Evolutionary conservation across 2,113 vertebrate species (phyloP).

Genomic region (Bubo bubo): DNA sequence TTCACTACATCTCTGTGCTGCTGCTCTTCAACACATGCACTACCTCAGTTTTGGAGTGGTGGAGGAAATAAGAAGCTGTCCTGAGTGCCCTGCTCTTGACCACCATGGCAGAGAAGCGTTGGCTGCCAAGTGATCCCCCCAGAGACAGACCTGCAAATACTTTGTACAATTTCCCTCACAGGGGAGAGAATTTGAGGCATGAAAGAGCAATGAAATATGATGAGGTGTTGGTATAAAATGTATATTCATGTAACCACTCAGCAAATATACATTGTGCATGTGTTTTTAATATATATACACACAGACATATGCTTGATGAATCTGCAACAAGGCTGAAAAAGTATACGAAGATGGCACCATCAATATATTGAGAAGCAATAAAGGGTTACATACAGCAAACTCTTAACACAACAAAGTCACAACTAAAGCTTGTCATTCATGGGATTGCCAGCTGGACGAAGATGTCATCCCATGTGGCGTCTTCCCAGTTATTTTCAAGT

Average conservation of each 20-base stretch:
- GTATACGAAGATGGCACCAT: accelerated
- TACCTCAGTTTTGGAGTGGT: not conserved
- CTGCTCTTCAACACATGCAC: not conserved
- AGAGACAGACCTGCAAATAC: not conserved
- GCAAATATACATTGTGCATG: accelerated
- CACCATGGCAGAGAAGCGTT: accelerated
- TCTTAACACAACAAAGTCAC: not conserved
- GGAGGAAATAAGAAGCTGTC: not conserved
- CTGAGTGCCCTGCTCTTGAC: not conserved
- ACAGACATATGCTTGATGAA: accelerated
- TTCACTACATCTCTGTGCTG: not conserved
- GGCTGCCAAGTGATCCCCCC: not conserved
- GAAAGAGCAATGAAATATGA: not conserved
- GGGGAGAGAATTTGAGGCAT: not conserved
- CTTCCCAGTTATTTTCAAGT: not conserved
- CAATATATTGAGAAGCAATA: not conserved
- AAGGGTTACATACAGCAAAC: not conserved
- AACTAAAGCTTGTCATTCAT: not conserved
- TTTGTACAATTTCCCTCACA: not conserved
- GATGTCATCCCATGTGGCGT: not conserved
- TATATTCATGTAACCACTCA: not conserved
- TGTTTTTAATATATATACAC: not conserved
- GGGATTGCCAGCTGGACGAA: not conserved
- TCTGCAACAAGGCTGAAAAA: not conserved
- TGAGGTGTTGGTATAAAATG: not conserved